Base-by-base conservation (phyloP, 1,140 invertebrate species). In the Anastrepha obliqua region DNA sequence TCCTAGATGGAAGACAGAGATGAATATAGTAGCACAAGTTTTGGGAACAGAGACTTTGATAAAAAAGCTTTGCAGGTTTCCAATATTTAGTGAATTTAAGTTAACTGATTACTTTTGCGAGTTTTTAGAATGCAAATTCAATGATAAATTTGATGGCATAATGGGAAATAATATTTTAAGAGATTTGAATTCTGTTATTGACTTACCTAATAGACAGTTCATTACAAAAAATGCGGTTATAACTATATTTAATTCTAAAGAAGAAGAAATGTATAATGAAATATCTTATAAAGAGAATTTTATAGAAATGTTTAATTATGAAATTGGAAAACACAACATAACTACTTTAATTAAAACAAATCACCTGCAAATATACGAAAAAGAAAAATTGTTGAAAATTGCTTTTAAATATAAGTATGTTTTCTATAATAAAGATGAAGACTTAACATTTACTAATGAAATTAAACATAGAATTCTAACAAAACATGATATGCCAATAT, bases 201-300 rank as follows among this genome's bases (percentile, higher is more conserved):
- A 67, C 29, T n/a, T 20, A 20, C 29, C 64, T 20, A 67, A 67
- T 20, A 67, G 29, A 67, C 17, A 20, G n/a, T 20, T 67, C 7
- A 67, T 67, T 20, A 67, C 64, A n/a, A 67, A 67, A 67, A 67
- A 67, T 67, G 17, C 64, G 29, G 64, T 39, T 20, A 67, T 67
- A 67, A 67, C 0, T 17, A 67, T 67, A 67, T 67, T 15, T 67
- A 15, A 20, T 20, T 20, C 17, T n/a, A n/a, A 67, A 67, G 64
- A 67, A 67, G 64, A 67, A 7, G 64, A 67, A 67, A 8, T 58
- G 58, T 58, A 58, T 29, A 29, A 29, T 29, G 29, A 29, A 29
- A 29, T 29, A 29, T 29, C 29, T 29, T 29, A 29, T 29, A 29
- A 29, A 29, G 29, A 29, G 0, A 29, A 29, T 29, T 29, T 29